These are phyloP conservation scores for Helicorthomorpha holstii DNA, from an alignment of 1,140 invertebrate genomes.

Conservation along the genomic window DNA sequence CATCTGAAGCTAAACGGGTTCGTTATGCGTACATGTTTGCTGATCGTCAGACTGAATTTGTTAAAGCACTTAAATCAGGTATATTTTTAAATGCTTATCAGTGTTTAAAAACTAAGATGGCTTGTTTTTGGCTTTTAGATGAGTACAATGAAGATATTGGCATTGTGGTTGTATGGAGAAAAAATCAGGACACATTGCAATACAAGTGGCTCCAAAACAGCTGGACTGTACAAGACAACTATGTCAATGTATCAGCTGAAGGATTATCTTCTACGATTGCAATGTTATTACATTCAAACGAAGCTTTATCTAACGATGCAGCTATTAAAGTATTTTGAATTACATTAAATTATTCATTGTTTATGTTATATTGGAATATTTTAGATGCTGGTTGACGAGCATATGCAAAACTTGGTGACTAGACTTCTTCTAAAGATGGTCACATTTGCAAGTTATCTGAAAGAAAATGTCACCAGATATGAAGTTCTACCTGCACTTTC, in stretches of 20 bases:
- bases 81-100: neutral
- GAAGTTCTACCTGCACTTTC: slow-evolving; percentile 64
- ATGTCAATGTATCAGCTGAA: slow-evolving; percentile 46
- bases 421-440: slow-evolving; percentile 45
- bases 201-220: slow-evolving; percentile 70
- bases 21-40: slow-evolving; percentile 73
- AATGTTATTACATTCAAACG: slow-evolving; percentile 47
- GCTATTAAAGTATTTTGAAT: slow-evolving; percentile 21
- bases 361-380: slow-evolving; percentile 12
- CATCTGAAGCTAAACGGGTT: slow-evolving; percentile 40
- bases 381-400: slow-evolving; percentile 53
- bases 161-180: slow-evolving; percentile 74
- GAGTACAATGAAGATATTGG: slow-evolving; percentile 14
- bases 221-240: slow-evolving; percentile 33
- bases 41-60: slow-evolving; percentile 62
- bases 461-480: slow-evolving; percentile 52
- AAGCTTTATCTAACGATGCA: slow-evolving; percentile 30
- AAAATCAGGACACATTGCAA: slow-evolving; percentile 62
- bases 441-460: slow-evolving; percentile 51
- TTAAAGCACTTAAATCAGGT: slow-evolving; percentile 50
- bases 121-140: neutral
- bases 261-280: slow-evolving; percentile 53
- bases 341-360: slow-evolving; percentile 8
- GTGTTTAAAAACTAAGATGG: slow-evolving; percentile 2
- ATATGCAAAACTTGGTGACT: slow-evolving; percentile 50